Evolutionary conservation across 2,888 invertebrate genomes (phyloP), one percentile per base, ranked within the genome.

Genomic region (Drosophila formosana): DNA sequence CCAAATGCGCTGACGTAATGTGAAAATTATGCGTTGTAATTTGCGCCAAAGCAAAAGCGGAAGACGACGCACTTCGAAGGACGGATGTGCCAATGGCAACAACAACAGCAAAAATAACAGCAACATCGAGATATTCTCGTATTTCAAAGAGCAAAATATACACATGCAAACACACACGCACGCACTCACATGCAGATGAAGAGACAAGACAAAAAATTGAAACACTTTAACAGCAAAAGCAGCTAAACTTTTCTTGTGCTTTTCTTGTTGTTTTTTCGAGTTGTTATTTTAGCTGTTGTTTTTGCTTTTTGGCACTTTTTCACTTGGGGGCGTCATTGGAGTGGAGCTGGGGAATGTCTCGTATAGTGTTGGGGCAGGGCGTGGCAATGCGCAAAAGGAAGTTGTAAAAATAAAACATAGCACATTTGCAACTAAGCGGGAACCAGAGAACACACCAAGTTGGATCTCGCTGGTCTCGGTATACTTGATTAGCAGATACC

Each of bases 11-110:
- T 81, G 86, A 83, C 89, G 87, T 88, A 89, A 88, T 88, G 87
- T 72, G 89, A 87, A 88, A 89, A 88, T 88, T 89, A 89, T 88
- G 89, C 88, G 82, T 63, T 72, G 81, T 89, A 89, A 88, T 89
- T 88, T 88, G 79, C 75, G 76, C 75, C 74, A 77, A 86, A 74
- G 88, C 80, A 82, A 80, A 73, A 82, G 66, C 80, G 88, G 83
- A 88, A 86, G 88, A 69, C 69, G 88, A 82, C 86, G 88, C 86
- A 83, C 88, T 86, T 70, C 61, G 34, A 5, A 53, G 61, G 70
- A 61, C 78, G 78, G 80, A 78, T 66, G 72, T 79, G 77, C 80
- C 72, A 77, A 68, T 73, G 71, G 47, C 56, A 72, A 72, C 52
- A 69, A 60, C 61, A 66, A 45, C 47, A 43, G 25, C 23, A 43